Evolutionary conservation across 2,888 invertebrate species (phyloP), one percentile per base, ranked within the genome.

Genomic region (Icerya purchasi): DNA sequence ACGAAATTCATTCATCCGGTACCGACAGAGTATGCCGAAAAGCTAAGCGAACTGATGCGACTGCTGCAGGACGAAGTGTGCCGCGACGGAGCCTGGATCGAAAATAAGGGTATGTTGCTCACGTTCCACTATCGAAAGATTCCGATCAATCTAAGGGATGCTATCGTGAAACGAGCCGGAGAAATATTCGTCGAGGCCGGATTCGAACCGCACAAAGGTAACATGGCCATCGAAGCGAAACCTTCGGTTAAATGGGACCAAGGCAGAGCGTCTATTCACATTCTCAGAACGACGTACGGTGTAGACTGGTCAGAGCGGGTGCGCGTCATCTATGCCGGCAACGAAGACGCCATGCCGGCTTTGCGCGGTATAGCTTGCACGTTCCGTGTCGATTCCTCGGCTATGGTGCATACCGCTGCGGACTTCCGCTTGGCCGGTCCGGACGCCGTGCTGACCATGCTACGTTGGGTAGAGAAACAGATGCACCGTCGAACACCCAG

Each of bases 231-330:
- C 49, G 72, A 73, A 65, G 72, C 72, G 2, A 69, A 70, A 58
- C 72, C 72, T 2, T 70, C 72, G 20, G 70, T 72, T 1, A 69
- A 68, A 56, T 73, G 73, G 72, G 69, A 73, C 64, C 70, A 71
- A 63, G 72, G 72, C 19, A 66, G 72, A 53, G 73, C 72, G 55
- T 70, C 71, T 2, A 70, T 72, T 25, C 71, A 73, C 65, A 72
- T 73, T 58, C 66, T 73, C 18, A 67, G 72, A n/a, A 70, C 71
- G 1, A 70, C 70, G 54, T 72, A 71, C 62, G 73, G 72, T 1
- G 70, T 71, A 2, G 72, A 73, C 61, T 73, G 73, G 72, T 69
- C 70, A n/a, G 71, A 72, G 57, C 66, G 72, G 20, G 71, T 72
- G 3, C 65, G 70, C 8, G 70, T 72, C 53, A 69, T 73, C 50